Evolutionary conservation across 2,888 invertebrate species (phyloP), one percentile per base, ranked within the genome.

Genomic region (Sarcophaga carnaria): DNA sequence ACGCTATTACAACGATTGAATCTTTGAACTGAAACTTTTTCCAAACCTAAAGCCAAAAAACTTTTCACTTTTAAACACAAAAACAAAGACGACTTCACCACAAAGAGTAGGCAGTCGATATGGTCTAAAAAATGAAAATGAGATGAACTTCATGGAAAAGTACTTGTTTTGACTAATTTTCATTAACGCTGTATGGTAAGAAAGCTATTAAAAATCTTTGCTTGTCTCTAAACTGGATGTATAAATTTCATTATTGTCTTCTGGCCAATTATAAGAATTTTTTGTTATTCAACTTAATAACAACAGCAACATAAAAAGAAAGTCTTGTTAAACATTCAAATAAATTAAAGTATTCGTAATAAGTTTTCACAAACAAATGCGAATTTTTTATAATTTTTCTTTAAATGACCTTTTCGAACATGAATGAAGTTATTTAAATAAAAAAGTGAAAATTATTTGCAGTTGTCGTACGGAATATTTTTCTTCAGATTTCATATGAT

Each of bases 201-300:
- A 75, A 37, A 54, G 62, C 20, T 47, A 6, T n/a, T 47, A 27
- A 67, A 25, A 69, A 22, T 63, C 37, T 37, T 37, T 37, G 37
- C 37, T 37, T 37, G 37, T 54, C 64, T 54, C 45, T n/a, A 45
- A 60, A 75, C 27, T 54, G 54, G 71, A 67, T 83, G 60, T 67
- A 54, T 12, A 67, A 12, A 20, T 47, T 22, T 3, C n/a, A 64
- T 76, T 77, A 27, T 60, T 74, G 80, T 37, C 25, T 80, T 78
- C 80, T 80, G 80, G 83, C 77, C 77, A 80, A 74, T 69, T 60
- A 25, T 74, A 86, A 86, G 80, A 86, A 86, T 83, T 69, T 77
- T 59, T 76, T 59, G 64, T 79, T 72, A 54, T n/a, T 66, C 2
- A 71, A 25, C 8, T 2, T 2, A 37, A 10, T 8, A 37, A 71